These are phyloP conservation scores for Tenodera sinensis DNA, from an alignment of 2,888 invertebrate species.

Conservation along the genomic window DNA sequence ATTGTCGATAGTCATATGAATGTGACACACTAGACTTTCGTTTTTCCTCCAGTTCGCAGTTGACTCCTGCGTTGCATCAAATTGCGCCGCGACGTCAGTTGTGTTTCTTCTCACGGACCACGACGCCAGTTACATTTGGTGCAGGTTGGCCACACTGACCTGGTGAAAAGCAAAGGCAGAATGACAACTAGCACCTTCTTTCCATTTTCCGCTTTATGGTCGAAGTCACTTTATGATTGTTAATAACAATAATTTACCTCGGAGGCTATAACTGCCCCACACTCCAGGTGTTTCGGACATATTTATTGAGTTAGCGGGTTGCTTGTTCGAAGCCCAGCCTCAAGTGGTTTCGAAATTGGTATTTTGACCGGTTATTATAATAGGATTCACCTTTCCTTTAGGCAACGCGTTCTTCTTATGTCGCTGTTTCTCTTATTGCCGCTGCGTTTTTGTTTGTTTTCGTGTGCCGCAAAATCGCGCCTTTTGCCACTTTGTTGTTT, in stretches of 20 bases:
- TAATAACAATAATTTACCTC: background rate
- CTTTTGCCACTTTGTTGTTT: background rate
- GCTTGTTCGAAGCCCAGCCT: background rate
- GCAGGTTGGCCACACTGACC: background rate
- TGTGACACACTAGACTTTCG: too few relatives aligned
- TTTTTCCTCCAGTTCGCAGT: too few relatives aligned
- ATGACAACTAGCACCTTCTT: background rate
- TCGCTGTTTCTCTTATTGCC: background rate
- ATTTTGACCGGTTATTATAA: background rate
- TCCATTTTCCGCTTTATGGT: background rate
- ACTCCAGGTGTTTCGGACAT: background rate
- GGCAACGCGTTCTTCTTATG: background rate
- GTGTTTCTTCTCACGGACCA: background rate
- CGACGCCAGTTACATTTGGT: background rate
- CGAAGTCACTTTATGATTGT: background rate
- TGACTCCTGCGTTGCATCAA: background rate
- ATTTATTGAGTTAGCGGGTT: background rate
- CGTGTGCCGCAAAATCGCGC: background rate
- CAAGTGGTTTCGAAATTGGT: background rate
- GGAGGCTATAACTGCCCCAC: background rate
- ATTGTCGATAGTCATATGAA: too few relatives aligned
- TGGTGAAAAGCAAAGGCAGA: background rate
- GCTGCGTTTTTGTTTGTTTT: background rate
- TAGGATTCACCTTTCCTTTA: background rate
- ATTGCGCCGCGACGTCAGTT: background rate